Conservation (phyloP, 2,113 vertebrate genomes). For the Oncorhynchus kisutch region DNA sequence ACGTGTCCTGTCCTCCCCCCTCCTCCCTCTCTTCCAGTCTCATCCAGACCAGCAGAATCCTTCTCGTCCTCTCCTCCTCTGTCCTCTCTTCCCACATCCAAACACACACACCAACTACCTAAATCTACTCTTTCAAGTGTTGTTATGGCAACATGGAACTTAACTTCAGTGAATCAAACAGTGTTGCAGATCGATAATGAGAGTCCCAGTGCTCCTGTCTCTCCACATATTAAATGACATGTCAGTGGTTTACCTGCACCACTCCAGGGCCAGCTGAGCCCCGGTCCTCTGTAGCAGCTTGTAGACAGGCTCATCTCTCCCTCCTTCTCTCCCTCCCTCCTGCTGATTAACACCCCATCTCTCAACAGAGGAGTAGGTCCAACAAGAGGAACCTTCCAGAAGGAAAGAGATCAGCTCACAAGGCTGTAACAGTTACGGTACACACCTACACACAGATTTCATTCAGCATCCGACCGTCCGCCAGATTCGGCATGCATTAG, state of each 20-base stretch:
- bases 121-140: conserved; percentile 43
- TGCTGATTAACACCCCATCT: no score
- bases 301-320: no score
- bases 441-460: conserved; percentile 36
- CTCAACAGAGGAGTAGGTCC: no score
- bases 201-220: conserved; percentile 16
- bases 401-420: no score
- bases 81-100: not conserved
- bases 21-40: no score
- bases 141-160: conserved; percentile 52
- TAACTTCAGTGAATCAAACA: conserved; percentile 36
- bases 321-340: no score
- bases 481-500: no score
- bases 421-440: no score
- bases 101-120: not conserved
- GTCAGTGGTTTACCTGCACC: conserved; percentile 14
- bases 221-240: conserved; percentile 33
- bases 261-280: not conserved
- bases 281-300: no score
- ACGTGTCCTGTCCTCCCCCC: no score
- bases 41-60: not conserved
- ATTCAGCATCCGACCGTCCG: conserved; percentile 48
- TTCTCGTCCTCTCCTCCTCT: not conserved
- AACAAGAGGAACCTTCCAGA: no score
- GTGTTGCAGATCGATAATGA: conserved; percentile 38